phyloP scores from a whole-genome alignment of 2,797 vertebrate genomes.

The Forpus xanthops region DNA sequence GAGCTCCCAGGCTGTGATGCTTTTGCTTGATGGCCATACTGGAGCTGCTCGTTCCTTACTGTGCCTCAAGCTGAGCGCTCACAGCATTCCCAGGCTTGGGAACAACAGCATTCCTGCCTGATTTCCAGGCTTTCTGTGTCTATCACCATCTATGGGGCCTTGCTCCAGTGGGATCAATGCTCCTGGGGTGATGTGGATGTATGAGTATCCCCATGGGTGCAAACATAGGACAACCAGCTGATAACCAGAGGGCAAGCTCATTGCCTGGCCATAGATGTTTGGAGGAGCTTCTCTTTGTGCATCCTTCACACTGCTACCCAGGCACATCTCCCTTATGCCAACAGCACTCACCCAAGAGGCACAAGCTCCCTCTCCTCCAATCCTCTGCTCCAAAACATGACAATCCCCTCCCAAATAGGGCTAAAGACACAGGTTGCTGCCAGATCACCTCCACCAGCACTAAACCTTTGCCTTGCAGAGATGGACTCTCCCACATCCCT shows the following conservation, averaged over 20 bases:
- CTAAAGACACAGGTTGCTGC: background rate
- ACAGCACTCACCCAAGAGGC: background rate
- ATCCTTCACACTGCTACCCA: background rate
- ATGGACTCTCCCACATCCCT: fast-evolving
- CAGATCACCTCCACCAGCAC: background rate
- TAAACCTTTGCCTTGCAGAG: background rate
- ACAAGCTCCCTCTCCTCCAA: background rate
- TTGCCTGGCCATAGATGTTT: fast-evolving
- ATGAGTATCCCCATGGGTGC: background rate
- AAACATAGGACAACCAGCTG: background rate
- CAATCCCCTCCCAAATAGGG: fast-evolving
- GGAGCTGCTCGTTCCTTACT: background rate
- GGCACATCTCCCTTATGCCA: background rate
- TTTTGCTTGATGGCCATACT: background rate
- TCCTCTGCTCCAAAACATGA: background rate
- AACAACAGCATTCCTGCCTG: background rate
- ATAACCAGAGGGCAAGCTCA: background rate
- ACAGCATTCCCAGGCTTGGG: fast-evolving
- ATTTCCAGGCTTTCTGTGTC: background rate
- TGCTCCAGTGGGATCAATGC: fast-evolving
- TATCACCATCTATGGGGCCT: fast-evolving
- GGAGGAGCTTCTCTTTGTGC: background rate
- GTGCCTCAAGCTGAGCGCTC: background rate
- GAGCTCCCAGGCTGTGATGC: background rate
- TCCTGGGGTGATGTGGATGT: background rate